Conservation (phyloP, 1,140 invertebrate species). For the Caenorhabditis remanei region DNA sequence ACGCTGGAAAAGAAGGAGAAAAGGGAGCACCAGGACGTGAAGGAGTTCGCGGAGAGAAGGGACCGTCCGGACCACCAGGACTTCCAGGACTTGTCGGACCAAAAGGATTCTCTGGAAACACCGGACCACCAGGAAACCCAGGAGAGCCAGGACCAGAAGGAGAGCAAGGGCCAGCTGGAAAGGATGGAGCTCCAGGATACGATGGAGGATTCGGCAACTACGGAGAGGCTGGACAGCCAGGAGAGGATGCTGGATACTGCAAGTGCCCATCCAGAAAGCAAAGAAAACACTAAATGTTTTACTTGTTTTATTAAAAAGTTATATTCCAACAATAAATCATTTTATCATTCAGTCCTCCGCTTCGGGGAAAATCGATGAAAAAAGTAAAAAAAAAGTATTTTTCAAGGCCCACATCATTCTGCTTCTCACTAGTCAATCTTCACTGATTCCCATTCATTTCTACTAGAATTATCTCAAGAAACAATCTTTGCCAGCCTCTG, state of each 20-base stretch:
- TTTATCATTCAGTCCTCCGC: too few relatives aligned
- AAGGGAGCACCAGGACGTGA: slow-evolving; percentile 60
- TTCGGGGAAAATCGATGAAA: too few relatives aligned
- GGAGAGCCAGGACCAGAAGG: slow-evolving; percentile 53
- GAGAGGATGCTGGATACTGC: slow-evolving; percentile 61
- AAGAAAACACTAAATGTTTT: slow-evolving; percentile 33
- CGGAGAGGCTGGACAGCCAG: slow-evolving; percentile 60
- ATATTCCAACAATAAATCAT: background rate
- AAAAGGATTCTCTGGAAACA: slow-evolving; percentile 62
- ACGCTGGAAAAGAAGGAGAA: slow-evolving; percentile 59
- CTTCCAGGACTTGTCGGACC: slow-evolving; percentile 62
- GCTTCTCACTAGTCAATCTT: too few relatives aligned
- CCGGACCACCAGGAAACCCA: slow-evolving; percentile 57
- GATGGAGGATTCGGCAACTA: slow-evolving; percentile 59
- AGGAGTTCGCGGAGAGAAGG: slow-evolving; percentile 63
- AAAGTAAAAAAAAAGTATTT: too few relatives aligned
- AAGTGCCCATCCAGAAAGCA: slow-evolving; percentile 58
- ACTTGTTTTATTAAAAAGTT: background rate
- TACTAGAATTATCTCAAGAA: too few relatives aligned
- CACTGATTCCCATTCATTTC: too few relatives aligned
- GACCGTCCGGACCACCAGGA: slow-evolving; percentile 60
- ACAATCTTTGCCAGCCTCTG: too few relatives aligned
- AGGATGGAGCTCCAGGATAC: slow-evolving; percentile 60
- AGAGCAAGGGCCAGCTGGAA: slow-evolving; percentile 56
- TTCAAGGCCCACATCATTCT: too few relatives aligned